Evolutionary conservation across 2,888 invertebrate genomes (phyloP).

Genomic region (Volucella inanis): DNA sequence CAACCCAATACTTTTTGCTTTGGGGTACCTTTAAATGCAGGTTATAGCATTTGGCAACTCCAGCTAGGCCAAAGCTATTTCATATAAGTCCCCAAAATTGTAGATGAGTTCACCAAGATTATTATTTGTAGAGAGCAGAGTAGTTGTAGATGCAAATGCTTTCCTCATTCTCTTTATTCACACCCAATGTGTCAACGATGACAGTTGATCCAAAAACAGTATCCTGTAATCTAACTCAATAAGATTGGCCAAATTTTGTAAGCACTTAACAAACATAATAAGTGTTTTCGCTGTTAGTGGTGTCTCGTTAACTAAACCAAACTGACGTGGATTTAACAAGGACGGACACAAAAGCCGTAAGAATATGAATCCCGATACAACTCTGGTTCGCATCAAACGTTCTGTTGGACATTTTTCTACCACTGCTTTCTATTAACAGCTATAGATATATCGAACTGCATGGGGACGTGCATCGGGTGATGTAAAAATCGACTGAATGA

Average conservation of each 20-base stretch:
- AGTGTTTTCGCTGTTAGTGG: constrained; percentile 91
- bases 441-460: constrained; percentile 95
- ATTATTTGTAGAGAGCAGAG: too few species aligned
- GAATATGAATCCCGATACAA: constrained; percentile 99
- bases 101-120: too few species aligned
- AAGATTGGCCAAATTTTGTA: constrained; percentile 97
- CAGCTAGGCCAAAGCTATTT: too few species aligned
- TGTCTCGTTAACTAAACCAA: constrained; percentile 91
- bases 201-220: constrained; percentile 96
- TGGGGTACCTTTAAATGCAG: too few species aligned
- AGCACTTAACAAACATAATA: constrained; percentile 98
- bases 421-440: constrained; percentile 95
- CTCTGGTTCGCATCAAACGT: constrained; percentile 94
- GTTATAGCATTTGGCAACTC: too few species aligned
- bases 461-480: constrained; percentile 96
- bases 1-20: too few species aligned
- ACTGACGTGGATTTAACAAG: constrained; percentile 96
- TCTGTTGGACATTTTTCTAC: constrained; percentile 97
- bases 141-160: too few species aligned
- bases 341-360: constrained; percentile 96
- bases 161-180: too few species aligned
- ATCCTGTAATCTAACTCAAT: constrained; percentile 98
- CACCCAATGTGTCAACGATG: constrained; percentile 88
- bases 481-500: constrained; percentile 96
- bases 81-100: too few species aligned